Evolutionary conservation across 2,113 vertebrate genomes (phyloP).

Genomic region (Dicaeum eximium): DNA sequence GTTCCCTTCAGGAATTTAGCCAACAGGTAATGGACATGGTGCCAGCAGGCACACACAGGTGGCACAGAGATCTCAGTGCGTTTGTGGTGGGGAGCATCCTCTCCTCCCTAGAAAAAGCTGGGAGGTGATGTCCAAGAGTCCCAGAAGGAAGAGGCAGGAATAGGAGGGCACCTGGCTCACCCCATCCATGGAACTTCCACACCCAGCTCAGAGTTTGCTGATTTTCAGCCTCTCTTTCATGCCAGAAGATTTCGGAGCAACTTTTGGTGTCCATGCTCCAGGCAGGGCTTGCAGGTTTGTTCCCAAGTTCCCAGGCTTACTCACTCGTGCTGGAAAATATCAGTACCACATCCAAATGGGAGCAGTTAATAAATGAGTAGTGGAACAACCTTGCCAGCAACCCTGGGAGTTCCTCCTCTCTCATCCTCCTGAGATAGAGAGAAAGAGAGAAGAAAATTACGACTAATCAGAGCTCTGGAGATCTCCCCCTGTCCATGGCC

Average conservation of each 20-base stretch:
- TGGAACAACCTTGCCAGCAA: not conserved
- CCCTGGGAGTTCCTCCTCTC: not conserved
- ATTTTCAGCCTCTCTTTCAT: not conserved
- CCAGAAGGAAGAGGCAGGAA: not conserved
- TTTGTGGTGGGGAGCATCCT: not conserved
- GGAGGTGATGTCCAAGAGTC: not conserved
- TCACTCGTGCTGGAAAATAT: not conserved
- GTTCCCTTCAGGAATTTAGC: not conserved
- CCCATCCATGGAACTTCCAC: not conserved
- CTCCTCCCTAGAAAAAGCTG: not conserved
- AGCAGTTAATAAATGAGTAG: not conserved
- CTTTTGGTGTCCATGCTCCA: not conserved
- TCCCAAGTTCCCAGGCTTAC: not conserved
- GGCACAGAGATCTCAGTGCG: rapidly evolving
- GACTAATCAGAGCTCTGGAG: not conserved
- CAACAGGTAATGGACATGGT: rapidly evolving
- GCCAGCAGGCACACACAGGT: not conserved
- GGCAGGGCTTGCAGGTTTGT: not conserved
- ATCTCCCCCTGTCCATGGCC: not conserved
- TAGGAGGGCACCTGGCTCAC: not conserved
- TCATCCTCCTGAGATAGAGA: not conserved
- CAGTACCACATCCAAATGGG: not conserved
- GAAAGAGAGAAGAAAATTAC: not conserved
- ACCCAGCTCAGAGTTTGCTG: not conserved
- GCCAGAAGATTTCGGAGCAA: not conserved